phyloP scores from a whole-genome alignment of 2,888 invertebrate species.

The Antheraea assamensis region DNA sequence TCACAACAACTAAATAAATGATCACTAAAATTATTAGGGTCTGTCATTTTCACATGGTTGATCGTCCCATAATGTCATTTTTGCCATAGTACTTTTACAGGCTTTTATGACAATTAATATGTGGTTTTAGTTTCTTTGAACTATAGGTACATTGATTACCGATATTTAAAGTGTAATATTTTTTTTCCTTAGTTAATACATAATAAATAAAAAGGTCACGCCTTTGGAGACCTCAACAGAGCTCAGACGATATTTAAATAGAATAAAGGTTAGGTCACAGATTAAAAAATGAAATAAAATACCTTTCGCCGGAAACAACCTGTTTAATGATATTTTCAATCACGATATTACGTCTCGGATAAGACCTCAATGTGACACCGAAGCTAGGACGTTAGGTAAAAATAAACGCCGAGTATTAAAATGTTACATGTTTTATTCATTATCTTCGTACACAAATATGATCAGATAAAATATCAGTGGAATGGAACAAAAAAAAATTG shows the following conservation, averaged over 20 bases:
- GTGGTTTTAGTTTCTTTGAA: neutral
- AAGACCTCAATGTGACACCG: slow-evolving; percentile 12
- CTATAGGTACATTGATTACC: neutral
- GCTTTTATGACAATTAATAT: too few relatives aligned
- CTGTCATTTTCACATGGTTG: too few relatives aligned
- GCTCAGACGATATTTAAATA: neutral
- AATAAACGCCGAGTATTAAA: slow-evolving; percentile 15
- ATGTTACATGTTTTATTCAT: slow-evolving; percentile 20
- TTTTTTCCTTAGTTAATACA: too few relatives aligned
- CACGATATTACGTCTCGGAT: neutral
- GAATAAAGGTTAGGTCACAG: neutral
- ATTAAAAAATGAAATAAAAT: neutral
- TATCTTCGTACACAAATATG: slow-evolving; percentile 30
- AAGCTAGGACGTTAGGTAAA: slow-evolving; percentile 5
- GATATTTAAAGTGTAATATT: too few relatives aligned
- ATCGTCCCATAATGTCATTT: too few relatives aligned
- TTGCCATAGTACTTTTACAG: too few relatives aligned
- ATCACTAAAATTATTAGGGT: too few relatives aligned
- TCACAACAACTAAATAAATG: too few relatives aligned
- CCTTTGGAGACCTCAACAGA: neutral
- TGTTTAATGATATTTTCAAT: slow-evolving; percentile 1
- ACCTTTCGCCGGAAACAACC: slow-evolving; percentile 9
- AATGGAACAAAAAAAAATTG: slow-evolving; percentile 37
- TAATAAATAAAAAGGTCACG: neutral
- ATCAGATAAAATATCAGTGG: slow-evolving; percentile 32